Evolutionary conservation across 1,140 invertebrate species (phyloP), one percentile per base, ranked within the genome.

Genomic region (Daktulosphaira vitifoliae): DNA sequence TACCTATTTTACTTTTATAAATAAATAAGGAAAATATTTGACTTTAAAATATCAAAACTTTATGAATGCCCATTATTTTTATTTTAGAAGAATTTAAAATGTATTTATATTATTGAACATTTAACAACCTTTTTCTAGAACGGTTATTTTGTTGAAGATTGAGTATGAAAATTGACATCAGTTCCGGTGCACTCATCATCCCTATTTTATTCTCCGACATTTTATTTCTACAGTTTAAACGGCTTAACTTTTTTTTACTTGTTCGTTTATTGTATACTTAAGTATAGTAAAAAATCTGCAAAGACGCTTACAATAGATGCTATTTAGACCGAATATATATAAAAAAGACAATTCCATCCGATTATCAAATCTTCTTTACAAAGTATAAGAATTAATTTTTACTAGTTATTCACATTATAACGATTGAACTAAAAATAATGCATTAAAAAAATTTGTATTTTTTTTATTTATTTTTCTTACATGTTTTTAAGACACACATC

Each of bases 151-250:
- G 29, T 33, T 33, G 56, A 46, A 62, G 56, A 59, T 62, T 25
- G 26, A 62, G 39, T 18, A 33, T 46, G 56, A 62, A 62, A 62
- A 62, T 62, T 62, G 56, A 46, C 56, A 62, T 48, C 56, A 62
- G 56, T 62, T 62, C 56, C 56, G 56, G 56, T 29, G 56, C 42
- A 48, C 56, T 48, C 22, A 18, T 16, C 16, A 13, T 46, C 6
- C 26, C 20, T 23, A 62, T 62, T 62, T 33, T 42, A n/a, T 59
- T 59, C 42, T 37, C 46, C 6, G 29, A 33, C 26, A 25, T 25
- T 56, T 44, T 62, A 46, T 48, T 62, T 46, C 29, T 62, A 62
- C 42, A 22, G 44, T 13, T 62, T 62, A 59, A 59, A 59, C 39
- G 54, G 54, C 46, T 48, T 9, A 18, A 20, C 16, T 33, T 62